Conservation (phyloP, 2,888 invertebrate genomes). For the Brenthis ino region DNA sequence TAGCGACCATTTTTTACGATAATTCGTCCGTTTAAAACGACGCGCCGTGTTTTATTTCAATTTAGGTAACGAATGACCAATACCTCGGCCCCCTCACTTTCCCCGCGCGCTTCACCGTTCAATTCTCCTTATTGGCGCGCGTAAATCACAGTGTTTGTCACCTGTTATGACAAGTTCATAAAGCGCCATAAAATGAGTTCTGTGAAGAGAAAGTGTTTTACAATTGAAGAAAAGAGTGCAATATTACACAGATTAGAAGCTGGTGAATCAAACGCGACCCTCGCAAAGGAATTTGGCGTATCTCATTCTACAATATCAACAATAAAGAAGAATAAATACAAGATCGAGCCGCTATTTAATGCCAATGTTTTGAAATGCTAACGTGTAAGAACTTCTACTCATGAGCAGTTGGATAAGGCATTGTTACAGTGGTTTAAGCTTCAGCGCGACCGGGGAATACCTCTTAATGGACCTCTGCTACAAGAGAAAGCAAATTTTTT, state of each 20-base stretch:
- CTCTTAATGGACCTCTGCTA: constrained; percentile 41
- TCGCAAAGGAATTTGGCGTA: constrained; percentile 46
- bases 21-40: too few species aligned
- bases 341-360: constrained; percentile 42
- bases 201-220: neutral
- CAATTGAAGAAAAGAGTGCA: constrained; percentile 39
- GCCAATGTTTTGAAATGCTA: constrained; percentile 45
- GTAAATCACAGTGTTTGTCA: too few species aligned
- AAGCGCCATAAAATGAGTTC: neutral
- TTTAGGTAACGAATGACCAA: too few species aligned
- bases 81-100: too few species aligned
- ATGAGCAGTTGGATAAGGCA: constrained; percentile 40
- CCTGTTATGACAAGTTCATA: too few species aligned
- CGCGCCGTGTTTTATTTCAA: too few species aligned
- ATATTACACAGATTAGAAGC: constrained; percentile 44
- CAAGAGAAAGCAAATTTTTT: constrained; percentile 45
- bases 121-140: too few species aligned
- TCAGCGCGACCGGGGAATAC: constrained; percentile 36
- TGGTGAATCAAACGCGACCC: constrained; percentile 42
- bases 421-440: constrained; percentile 41
- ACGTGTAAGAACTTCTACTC: constrained; percentile 40
- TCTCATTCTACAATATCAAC: constrained; percentile 46
- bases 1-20: too few species aligned
- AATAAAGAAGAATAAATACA: constrained; percentile 45
- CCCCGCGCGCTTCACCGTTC: too few species aligned